Evolutionary conservation across 2,888 invertebrate genomes (phyloP).

Genomic region (Hipparchia semele): DNA sequence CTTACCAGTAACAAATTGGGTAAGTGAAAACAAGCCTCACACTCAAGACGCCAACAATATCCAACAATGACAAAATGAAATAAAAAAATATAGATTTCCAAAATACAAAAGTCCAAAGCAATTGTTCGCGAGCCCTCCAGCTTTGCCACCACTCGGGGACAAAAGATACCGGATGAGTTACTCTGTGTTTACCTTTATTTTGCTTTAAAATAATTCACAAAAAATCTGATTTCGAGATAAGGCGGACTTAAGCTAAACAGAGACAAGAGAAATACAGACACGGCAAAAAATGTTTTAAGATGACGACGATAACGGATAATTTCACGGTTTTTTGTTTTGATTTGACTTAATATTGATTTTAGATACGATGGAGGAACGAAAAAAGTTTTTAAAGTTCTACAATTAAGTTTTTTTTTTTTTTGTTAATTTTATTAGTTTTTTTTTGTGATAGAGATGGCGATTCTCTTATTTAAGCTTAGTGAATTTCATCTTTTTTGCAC

Average conservation of each 20-base stretch:
- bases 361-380: background rate
- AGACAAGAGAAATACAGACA: conserved; percentile 30
- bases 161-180: conserved; percentile 48
- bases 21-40: background rate
- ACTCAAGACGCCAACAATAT: background rate
- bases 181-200: conserved; percentile 68
- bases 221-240: conserved; percentile 63
- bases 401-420: background rate
- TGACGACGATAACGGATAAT: conserved; percentile 19
- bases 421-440: background rate
- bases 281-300: conserved; percentile 25
- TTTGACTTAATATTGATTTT: conserved; percentile 12
- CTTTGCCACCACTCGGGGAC: conserved; percentile 20
- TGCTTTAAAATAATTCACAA: conserved; percentile 60
- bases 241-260: conserved; percentile 37
- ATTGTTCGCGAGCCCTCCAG: conserved; percentile 25
- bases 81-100: conserved; percentile 9
- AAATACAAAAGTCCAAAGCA: conserved; percentile 11
- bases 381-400: background rate
- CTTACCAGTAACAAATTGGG: background rate
- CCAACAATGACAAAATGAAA: background rate
- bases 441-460: no score
- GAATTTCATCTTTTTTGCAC: no score
- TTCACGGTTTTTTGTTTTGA: conserved; percentile 19
- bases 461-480: no score